phyloP scores from a whole-genome alignment of 1,140 invertebrate species.

The Diachasma alloeum region DNA sequence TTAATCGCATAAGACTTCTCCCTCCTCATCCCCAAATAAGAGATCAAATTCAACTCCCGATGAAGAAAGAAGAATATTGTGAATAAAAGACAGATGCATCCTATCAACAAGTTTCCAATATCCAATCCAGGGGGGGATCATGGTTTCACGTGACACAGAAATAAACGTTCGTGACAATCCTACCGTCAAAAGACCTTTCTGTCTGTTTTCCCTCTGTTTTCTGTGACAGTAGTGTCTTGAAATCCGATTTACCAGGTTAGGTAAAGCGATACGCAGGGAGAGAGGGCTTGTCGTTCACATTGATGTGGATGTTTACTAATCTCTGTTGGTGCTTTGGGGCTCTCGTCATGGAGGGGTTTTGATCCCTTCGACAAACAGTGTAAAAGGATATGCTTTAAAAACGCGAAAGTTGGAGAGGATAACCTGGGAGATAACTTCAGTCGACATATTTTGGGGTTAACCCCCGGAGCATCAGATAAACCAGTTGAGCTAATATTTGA shows the following conservation, averaged over 20 bases:
- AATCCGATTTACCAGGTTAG: conserved; percentile 24
- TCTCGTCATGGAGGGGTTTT: neutral
- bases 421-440: neutral
- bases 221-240: neutral
- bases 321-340: neutral
- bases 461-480: neutral
- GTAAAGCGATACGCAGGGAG: neutral
- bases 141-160: conserved; percentile 20
- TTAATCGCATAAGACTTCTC: conserved; percentile 53
- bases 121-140: conserved; percentile 29
- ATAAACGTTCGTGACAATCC: conserved; percentile 16
- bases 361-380: neutral
- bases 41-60: conserved; percentile 31
- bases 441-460: conserved; percentile 1
- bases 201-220: conserved; percentile 13
- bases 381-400: neutral
- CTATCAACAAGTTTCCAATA: conserved; percentile 36
- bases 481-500: conserved; percentile 5
- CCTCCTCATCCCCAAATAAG: conserved; percentile 9
- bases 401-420: neutral
- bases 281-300: neutral
- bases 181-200: conserved; percentile 4
- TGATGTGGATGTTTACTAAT: neutral
- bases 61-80: conserved; percentile 6
- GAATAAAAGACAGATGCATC: conserved; percentile 30